phyloP scores from a whole-genome alignment of 2,113 vertebrate species.

The Phainopepla nitens region DNA sequence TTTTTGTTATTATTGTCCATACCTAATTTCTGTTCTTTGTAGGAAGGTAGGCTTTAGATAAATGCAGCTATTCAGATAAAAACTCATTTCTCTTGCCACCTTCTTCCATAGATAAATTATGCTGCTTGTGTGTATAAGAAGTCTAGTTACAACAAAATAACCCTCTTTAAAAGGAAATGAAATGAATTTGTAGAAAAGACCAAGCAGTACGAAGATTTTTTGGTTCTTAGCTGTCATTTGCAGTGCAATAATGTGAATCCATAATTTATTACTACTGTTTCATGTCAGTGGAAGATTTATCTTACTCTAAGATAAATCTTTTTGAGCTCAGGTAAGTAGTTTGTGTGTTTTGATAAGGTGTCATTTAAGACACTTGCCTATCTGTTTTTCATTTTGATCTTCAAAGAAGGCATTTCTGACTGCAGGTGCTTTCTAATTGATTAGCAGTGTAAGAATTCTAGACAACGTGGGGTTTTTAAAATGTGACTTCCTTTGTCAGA shows the following conservation, averaged over 20 bases:
- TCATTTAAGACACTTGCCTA: neutral
- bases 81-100: fast-evolving
- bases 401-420: neutral
- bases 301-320: neutral
- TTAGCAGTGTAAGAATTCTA: neutral
- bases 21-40: neutral
- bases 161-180: neutral
- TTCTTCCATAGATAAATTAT: neutral
- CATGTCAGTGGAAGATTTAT: neutral
- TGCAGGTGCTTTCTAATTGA: neutral
- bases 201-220: neutral
- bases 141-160: neutral
- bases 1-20: neutral
- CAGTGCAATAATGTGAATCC: neutral
- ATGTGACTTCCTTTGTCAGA: conserved; percentile 64
- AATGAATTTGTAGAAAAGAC: neutral
- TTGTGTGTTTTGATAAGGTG: neutral
- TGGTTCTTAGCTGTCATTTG: neutral
- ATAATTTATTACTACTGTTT: neutral
- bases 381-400: neutral
- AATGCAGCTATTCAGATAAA: neutral
- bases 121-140: neutral
- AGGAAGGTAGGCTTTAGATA: neutral
- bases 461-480: neutral
- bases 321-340: neutral